Base-by-base conservation (phyloP, 2,797 vertebrate genomes). In the Stomatorhinus walkeri region DNA sequence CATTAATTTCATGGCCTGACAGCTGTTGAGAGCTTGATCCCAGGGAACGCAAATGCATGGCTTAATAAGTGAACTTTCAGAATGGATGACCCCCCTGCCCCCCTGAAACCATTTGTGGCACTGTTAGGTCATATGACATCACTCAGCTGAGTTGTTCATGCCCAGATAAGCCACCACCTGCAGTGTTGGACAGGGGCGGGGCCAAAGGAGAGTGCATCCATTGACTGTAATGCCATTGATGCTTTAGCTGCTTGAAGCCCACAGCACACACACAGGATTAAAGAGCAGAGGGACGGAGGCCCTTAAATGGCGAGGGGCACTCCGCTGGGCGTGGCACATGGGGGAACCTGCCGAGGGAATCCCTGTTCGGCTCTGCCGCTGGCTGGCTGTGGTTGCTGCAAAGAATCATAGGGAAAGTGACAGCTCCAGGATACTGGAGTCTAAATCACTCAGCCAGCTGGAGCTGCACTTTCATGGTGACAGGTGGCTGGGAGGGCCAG, bases 221-320 rank as follows among this genome's bases (percentile, higher is more conserved):
- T n/a, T 16, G 16, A 5, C 19, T n/a, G 43, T 40, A 19, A 64
- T 46, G 46, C 59, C 24, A 68, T 22, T 52, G 16, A 86, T 86
- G n/a, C 22, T 64, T 8, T 32, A 22, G 24, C 32, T 93, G 19
- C 48, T 51, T 1, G 16, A 22, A 46, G 43, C 12, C 12, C 8
- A 3, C 24, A 28, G 64, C 64, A 19, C 68, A 40, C 32, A 36
- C 14, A 40, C 94, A 93, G 94, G 93, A 96, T 95, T 93, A 4
- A 14, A 92, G 93, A 93, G 24, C 93, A 92, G 88, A 94, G 93
- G 96, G 95, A 96, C 96, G 96, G 95, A 96, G 94, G 94, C 96
- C 94, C 93, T 93, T 95, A 95, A 95, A 94, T 89, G 90, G 92
- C 94, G 96, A 95, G 96, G 96, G 96, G 96, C 92, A 93, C 91